Conservation (phyloP, 64 coral and sea anemone species). For the Hydrozoanthus tunicans region DNA sequence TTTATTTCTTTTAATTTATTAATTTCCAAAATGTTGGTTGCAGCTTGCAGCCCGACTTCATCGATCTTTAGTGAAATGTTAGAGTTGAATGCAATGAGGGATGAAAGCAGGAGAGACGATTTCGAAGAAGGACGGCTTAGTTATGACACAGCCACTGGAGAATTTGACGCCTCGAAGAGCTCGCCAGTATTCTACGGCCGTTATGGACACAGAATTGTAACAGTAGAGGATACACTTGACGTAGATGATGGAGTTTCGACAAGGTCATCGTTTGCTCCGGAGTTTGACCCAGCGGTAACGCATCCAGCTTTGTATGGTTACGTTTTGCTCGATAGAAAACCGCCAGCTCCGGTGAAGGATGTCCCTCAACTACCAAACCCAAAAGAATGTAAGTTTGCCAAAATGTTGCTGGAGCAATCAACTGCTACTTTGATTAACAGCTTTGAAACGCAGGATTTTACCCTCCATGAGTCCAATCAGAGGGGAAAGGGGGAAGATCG, state of each 20-base stretch:
- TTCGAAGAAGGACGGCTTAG: conserved; percentile 57
- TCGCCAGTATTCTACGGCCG: conserved; percentile 95
- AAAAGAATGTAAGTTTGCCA: conserved; percentile 73
- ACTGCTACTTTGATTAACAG: not conserved
- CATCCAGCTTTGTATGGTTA: conserved; percentile 92
- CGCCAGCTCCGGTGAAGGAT: conserved; percentile 59
- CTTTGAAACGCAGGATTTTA: not conserved
- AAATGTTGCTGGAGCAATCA: not conserved
- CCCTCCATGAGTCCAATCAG: too few species aligned
- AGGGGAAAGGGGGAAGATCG: too few species aligned
- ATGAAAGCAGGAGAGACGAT: conserved; percentile 61
- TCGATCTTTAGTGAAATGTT: conserved; percentile 93
- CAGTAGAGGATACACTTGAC: conserved; percentile 58
- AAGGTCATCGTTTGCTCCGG: conserved; percentile 63
- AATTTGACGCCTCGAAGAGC: conserved; percentile 81
- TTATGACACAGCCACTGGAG: not conserved
- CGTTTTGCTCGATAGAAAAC: conserved; percentile 92
- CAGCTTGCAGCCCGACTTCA: conserved; percentile 75
- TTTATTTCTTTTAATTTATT: not conserved
- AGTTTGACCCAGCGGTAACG: conserved; percentile 74
- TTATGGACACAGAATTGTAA: conserved; percentile 76
- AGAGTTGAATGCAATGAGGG: conserved; percentile 65
- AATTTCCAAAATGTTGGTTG: conserved; percentile 68
- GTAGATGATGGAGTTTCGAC: conserved; percentile 76
- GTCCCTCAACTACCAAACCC: conserved; percentile 66